phyloP scores from a whole-genome alignment of 1,140 invertebrate genomes.

The Pogonus chalceus region DNA sequence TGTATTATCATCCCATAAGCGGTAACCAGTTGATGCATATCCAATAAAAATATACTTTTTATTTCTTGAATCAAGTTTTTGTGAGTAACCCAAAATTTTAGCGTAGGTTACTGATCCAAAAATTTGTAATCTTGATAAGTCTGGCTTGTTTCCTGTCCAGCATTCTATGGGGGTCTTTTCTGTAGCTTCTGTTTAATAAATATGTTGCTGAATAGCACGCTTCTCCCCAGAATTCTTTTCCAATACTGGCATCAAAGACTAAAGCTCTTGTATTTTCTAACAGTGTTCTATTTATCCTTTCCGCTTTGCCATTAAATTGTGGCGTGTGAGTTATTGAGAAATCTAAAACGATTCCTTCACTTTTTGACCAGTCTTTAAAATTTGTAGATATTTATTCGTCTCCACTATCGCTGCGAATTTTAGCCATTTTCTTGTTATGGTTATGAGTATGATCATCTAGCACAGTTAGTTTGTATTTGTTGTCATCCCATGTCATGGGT shows the following conservation, averaged over 20 bases:
- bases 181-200: slow-evolving; percentile 2
- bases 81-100: no score
- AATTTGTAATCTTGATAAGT: no score
- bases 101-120: no score
- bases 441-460: not conserved
- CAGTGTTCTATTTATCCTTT: not conserved
- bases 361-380: not conserved
- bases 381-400: not conserved
- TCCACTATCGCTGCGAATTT: not conserved
- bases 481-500: not conserved
- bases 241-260: not conserved
- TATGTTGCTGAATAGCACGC: slow-evolving; percentile 1
- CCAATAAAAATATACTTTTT: no score
- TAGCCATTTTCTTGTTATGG: not conserved
- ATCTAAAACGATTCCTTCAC: not conserved
- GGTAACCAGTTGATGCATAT: no score
- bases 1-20: no score
- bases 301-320: not conserved
- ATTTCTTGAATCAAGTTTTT: no score
- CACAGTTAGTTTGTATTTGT: not conserved
- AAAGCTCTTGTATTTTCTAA: not conserved
- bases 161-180: no score
- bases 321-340: not conserved
- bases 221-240: not conserved
- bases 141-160: no score